phyloP scores from a whole-genome alignment of 2,888 invertebrate species.

The Leuctra nigra region DNA sequence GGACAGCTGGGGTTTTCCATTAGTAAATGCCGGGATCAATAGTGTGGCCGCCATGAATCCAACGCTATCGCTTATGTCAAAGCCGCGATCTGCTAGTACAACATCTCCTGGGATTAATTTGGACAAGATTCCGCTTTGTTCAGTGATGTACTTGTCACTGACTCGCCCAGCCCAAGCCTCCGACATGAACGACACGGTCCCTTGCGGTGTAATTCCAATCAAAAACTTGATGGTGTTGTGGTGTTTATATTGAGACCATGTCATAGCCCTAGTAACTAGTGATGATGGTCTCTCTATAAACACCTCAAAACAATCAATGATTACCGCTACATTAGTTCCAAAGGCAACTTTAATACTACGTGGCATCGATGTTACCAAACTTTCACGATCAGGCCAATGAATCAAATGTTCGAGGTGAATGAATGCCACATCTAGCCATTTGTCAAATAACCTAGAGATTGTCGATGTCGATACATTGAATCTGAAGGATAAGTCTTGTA shows the following conservation, averaged over 20 bases:
- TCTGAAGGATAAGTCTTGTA: too few relatives aligned
- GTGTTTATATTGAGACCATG: background rate
- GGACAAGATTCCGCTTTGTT: background rate
- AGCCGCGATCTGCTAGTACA: background rate
- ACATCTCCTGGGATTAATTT: background rate
- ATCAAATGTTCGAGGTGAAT: too few relatives aligned
- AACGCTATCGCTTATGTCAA: background rate
- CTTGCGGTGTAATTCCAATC: background rate
- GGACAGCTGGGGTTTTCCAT: background rate
- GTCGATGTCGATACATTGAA: too few relatives aligned
- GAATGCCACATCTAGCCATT: too few relatives aligned
- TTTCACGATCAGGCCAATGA: too few relatives aligned
- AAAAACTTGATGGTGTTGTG: background rate
- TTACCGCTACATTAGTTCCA: background rate
- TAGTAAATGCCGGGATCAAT: background rate
- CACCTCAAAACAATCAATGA: background rate
- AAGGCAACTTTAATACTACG: too few relatives aligned
- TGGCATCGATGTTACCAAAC: too few relatives aligned
- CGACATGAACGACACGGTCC: too few relatives aligned
- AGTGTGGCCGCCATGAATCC: too few relatives aligned
- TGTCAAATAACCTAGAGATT: too few relatives aligned
- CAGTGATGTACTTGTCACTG: too few relatives aligned
- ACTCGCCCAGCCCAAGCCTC: too few relatives aligned
- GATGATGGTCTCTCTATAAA: background rate
- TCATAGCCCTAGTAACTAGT: background rate